phyloP scores from a whole-genome alignment of 2,888 invertebrate genomes.

The Xestia sexstrigata region DNA sequence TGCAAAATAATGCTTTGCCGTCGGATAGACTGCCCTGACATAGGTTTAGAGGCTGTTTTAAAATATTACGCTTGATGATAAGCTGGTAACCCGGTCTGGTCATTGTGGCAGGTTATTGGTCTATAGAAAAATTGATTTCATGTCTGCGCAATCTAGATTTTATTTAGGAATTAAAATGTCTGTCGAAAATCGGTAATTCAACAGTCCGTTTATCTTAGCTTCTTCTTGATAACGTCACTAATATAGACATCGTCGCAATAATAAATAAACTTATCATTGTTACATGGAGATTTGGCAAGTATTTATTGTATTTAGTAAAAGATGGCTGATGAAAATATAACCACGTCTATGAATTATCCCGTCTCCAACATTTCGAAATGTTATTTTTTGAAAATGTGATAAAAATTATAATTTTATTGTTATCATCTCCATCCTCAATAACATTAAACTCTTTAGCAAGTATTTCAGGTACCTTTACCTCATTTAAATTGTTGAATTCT shows the following conservation, averaged over 20 bases:
- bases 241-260: neutral
- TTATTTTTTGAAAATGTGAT: too few species aligned
- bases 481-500: too few species aligned
- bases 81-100: conserved; percentile 62
- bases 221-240: neutral
- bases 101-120: conserved; percentile 72
- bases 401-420: too few species aligned
- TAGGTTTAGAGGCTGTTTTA: conserved; percentile 58
- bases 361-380: neutral
- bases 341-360: too few species aligned
- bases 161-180: conserved; percentile 9
- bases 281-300: neutral
- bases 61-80: conserved; percentile 5
- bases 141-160: conserved; percentile 69
- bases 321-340: neutral
- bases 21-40: conserved; percentile 17
- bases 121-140: conserved; percentile 76
- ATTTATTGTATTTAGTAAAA: neutral
- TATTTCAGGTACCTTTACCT: too few species aligned
- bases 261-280: neutral
- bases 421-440: too few species aligned
- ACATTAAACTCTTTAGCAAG: too few species aligned
- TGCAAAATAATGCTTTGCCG: conserved; percentile 63
- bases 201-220: neutral
- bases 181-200: neutral